Evolutionary conservation across 2,113 vertebrate genomes (phyloP), one percentile per base, ranked within the genome.

Genomic region (Brachyhypopomus occidentalis): DNA sequence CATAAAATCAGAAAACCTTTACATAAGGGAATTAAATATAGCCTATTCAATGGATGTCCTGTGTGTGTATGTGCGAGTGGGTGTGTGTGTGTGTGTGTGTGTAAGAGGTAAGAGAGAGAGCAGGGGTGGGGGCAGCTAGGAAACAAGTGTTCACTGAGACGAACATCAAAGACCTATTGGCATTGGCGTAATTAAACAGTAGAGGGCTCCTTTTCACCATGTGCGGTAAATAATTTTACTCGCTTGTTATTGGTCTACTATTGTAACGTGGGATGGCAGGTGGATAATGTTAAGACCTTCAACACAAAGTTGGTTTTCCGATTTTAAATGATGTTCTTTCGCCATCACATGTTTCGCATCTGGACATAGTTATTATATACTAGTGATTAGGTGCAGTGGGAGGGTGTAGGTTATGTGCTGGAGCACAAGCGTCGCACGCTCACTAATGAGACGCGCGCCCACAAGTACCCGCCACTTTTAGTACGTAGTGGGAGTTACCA

Each of bases 381-480:
- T 52, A 45, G 41, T 38, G 59, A 22, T 2, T 62, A 22, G 6
- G 4, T 48, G 25, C 45, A 63, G 11, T 5, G 20, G 73, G 63
- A 38, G 76, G 55, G n/a, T 30, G 77, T 12, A 36, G 64, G 70
- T 45, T n/a, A 62, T 59, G 36, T 58, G n/a, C n/a, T 23, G 52
- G 22, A 70, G 77, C 77, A 30, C 77, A 56, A 34, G 45, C 41
- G 27, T 41, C 27, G 2, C 75, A 36, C n/a, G 58, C 25, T 80
- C 70, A 69, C 41, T 48, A 78, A 78, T 78, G 63, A 69, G 23
- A 12, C 63, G 75, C 63, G 62, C 63, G 63, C 5, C 17, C 25
- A 30, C 48, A 34, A 8, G 9, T 55, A 63, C 38, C 56, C 69
- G 78, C 78, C 78, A 80, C 78, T 80, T 80, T 80, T 45, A 78